phyloP scores from a whole-genome alignment of 2,888 invertebrate species.

The Psylliodes chrysocephalus region DNA sequence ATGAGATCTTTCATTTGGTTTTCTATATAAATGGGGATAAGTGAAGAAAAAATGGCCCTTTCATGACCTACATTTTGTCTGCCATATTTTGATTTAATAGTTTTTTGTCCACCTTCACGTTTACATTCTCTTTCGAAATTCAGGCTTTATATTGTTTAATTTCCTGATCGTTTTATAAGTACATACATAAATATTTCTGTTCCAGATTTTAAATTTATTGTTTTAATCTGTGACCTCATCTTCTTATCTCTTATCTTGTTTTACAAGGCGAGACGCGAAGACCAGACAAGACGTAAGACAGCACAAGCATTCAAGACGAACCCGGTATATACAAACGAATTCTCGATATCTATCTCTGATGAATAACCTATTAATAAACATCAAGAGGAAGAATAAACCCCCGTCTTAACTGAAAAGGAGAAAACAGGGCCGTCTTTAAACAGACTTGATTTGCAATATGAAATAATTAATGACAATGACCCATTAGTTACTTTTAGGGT shows the following conservation, averaged over 20 bases:
- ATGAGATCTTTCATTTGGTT: too few relatives aligned
- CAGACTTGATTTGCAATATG: too few relatives aligned
- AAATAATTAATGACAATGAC: too few relatives aligned
- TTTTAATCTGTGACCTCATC: background rate
- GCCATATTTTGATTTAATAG: too few relatives aligned
- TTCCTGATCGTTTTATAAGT: too few relatives aligned
- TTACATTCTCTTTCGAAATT: too few relatives aligned
- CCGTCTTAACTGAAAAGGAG: slow-evolving; percentile 11
- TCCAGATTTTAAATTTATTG: background rate
- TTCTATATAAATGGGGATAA: too few relatives aligned
- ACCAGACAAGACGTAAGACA: slow-evolving; percentile 20
- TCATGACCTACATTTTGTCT: too few relatives aligned
- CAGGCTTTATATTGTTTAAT: too few relatives aligned
- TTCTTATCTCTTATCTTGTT: slow-evolving; percentile 9
- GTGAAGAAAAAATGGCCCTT: too few relatives aligned
- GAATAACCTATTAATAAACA: slow-evolving; percentile 38
- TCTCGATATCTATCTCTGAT: slow-evolving; percentile 35
- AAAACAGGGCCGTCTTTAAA: background rate
- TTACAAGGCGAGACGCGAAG: slow-evolving; percentile 15
- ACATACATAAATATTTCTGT: background rate
- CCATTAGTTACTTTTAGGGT: too few relatives aligned
- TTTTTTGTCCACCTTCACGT: too few relatives aligned
- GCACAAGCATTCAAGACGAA: slow-evolving; percentile 15
- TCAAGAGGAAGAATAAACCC: slow-evolving; percentile 32
- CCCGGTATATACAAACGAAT: slow-evolving; percentile 25